phyloP scores from a whole-genome alignment of 2,113 vertebrate species.

The Pristiophorus japonicus region DNA sequence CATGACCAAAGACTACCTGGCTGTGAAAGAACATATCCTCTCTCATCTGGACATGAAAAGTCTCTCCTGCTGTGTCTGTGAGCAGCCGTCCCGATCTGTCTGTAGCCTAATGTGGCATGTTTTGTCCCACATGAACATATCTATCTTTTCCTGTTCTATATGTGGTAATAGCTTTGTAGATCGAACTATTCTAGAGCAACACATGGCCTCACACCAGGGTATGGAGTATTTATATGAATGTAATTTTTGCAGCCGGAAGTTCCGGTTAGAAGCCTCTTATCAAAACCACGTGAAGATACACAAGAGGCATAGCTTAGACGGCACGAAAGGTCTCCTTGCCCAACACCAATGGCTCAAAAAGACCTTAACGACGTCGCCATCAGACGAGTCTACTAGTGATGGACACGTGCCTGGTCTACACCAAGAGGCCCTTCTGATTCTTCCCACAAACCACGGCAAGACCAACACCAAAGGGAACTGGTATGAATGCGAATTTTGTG shows the following conservation, averaged over 20 bases:
- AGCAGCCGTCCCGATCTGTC: conserved; percentile 69
- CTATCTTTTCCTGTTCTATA: conserved; percentile 79
- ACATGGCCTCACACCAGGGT: conserved; percentile 72
- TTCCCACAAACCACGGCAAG: conserved; percentile 48
- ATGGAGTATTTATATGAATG: conserved; percentile 47
- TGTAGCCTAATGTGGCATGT: conserved; percentile 89
- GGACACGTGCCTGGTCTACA: not conserved
- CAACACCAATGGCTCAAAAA: conserved; percentile 42
- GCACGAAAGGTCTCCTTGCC: conserved; percentile 38
- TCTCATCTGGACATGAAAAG: conserved; percentile 75
- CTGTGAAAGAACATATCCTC: conserved; percentile 72
- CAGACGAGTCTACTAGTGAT: conserved; percentile 20
- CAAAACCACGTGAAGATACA: conserved; percentile 34
- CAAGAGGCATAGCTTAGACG: conserved; percentile 44
- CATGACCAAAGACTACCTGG: conserved; percentile 75
- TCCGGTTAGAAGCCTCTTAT: conserved; percentile 13
- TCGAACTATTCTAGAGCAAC: conserved; percentile 75
- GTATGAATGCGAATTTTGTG: conserved; percentile 91
- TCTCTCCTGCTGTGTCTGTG: conserved; percentile 75
- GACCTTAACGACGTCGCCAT: not conserved
- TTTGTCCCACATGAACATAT: conserved; percentile 74
- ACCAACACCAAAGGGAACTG: conserved; percentile 66
- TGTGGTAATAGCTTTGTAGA: conserved; percentile 83
- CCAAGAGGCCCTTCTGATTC: not conserved
- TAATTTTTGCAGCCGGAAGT: conserved; percentile 22